phyloP scores from a whole-genome alignment of 1,140 invertebrate genomes.

The Sycophaga agraensis region DNA sequence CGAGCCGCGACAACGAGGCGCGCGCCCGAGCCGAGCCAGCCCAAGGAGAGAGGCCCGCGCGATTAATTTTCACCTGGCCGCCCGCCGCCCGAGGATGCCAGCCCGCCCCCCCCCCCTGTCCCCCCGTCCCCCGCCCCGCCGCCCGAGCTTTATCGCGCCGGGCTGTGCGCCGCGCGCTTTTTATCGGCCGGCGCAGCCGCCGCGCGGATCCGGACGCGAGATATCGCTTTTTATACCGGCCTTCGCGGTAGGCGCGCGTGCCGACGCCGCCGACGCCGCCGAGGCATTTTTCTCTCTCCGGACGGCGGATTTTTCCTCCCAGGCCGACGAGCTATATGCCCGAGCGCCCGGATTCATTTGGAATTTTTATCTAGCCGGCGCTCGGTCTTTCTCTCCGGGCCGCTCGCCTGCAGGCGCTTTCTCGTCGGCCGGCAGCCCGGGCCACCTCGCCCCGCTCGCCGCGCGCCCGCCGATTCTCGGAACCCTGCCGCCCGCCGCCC shows the following conservation, averaged over 20 bases:
- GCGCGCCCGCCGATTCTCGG: no score
- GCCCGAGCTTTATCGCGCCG: not conserved
- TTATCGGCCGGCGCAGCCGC: not conserved
- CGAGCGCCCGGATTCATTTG: not conserved
- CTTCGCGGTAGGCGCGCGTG: conserved; percentile 9
- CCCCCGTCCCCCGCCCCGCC: no score
- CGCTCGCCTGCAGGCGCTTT: no score
- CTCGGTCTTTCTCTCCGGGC: not conserved
- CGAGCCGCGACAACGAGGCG: not conserved
- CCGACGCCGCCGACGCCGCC: no score
- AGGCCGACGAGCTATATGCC: no score
- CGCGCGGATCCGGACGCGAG: conserved; percentile 26
- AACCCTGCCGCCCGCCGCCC: no score
- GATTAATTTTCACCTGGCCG: conserved; percentile 54
- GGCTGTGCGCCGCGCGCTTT: not conserved
- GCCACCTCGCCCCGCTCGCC: no score
- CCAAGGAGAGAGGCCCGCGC: conserved; percentile 36
- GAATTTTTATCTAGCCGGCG: conserved; percentile 19
- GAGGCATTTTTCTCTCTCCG: no score
- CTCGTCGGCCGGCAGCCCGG: no score
- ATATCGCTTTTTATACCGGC: conserved; percentile 24
- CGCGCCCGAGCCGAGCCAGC: not conserved
- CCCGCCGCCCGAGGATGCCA: no score
- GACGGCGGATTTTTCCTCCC: conserved; percentile 16
- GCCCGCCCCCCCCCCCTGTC: no score